Evolutionary conservation across 2,888 invertebrate species (phyloP).

Genomic region (Ormyrus thymus): DNA sequence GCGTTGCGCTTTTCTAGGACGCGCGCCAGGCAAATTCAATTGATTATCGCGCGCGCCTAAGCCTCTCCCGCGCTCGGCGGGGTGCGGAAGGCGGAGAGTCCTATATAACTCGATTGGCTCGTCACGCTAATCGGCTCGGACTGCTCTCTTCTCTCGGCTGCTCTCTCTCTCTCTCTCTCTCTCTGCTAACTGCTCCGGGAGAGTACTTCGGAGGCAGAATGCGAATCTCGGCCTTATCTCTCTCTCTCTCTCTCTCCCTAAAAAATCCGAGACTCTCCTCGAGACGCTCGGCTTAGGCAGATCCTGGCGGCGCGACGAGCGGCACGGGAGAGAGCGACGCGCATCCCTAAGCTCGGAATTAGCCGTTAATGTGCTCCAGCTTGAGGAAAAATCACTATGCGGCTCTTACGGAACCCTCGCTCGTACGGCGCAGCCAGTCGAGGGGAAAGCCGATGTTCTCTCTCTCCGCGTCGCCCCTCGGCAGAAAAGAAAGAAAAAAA

Average conservation of each 20-base stretch:
- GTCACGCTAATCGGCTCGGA: slow-evolving; percentile 15
- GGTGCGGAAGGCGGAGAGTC: no score
- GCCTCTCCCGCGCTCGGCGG: background rate
- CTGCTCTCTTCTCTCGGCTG: background rate
- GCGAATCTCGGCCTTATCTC: no score
- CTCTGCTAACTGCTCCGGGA: no score
- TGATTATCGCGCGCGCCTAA: slow-evolving; percentile 68
- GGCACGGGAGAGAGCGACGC: background rate
- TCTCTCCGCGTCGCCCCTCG: no score
- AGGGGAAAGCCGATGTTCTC: no score
- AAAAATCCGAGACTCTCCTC: no score
- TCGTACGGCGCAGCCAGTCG: background rate
- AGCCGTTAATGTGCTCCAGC: slow-evolving; percentile 47
- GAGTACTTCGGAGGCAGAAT: no score
- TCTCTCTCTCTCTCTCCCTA: no score
- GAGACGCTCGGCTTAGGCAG: no score
- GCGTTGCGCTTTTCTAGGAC: slow-evolving; percentile 72
- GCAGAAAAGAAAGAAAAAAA: no score
- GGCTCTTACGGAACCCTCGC: background rate
- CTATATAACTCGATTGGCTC: slow-evolving; percentile 30
- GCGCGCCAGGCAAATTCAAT: slow-evolving; percentile 69
- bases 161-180: background rate
- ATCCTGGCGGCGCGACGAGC: background rate
- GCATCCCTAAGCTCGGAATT: slow-evolving; percentile 42
- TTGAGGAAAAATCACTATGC: slow-evolving; percentile 29